A percentile compares a stretch with the other conserved stretches of the same genome.
Conservation (phyloP, 1,140 invertebrate genomes). For the Hycleus cichorii region DNA sequence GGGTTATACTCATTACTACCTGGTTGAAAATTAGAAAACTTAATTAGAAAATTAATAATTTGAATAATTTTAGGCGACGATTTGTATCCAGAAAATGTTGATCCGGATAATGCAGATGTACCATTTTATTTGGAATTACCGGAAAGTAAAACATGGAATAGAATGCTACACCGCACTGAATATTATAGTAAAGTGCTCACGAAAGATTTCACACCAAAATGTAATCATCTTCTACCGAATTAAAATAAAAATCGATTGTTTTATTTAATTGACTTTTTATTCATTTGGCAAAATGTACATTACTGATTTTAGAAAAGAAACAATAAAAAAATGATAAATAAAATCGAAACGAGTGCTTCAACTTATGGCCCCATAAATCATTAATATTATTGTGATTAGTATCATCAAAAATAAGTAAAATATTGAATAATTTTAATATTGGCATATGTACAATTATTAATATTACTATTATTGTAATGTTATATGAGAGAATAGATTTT, state of each 20-base stretch:
- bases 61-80: conserved; percentile 6
- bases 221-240: not conserved
- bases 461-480: not conserved
- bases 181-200: not conserved
- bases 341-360: not conserved
- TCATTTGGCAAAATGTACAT: too few species aligned
- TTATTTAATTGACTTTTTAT: too few species aligned
- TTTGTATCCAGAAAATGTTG: conserved; percentile 1
- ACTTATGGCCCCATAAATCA: conserved; percentile 3
- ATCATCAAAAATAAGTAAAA: conserved; percentile 1
- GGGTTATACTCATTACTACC: conserved; percentile 2
- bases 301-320: not conserved
- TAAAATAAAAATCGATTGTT: too few species aligned
- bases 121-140: not conserved
- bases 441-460: not conserved
- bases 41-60: not conserved
- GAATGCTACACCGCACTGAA: not conserved
- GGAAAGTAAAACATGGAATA: not conserved
- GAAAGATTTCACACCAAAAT: conserved; percentile 1
- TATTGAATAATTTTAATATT: not conserved
- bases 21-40: not conserved
- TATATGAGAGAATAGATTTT: conserved; percentile 17
- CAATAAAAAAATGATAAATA: not conserved
- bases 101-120: not conserved
- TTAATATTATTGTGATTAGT: not conserved